Conservation (phyloP, 30 jellyfish, hydroid and myxozoan genomes). For the Phacellophora camtschatica region DNA sequence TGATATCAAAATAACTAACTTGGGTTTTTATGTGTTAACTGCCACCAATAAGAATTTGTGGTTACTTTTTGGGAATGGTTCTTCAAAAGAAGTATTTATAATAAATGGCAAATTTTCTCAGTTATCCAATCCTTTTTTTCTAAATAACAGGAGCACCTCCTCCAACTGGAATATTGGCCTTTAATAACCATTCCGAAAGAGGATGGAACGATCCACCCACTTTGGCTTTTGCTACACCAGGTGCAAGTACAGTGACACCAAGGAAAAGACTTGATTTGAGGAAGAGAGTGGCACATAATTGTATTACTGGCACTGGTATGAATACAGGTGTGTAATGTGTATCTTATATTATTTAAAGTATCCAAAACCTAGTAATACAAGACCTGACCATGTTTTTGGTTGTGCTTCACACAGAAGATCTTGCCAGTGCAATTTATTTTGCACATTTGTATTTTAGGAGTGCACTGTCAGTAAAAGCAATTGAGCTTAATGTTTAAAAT, state of each 20-base stretch:
- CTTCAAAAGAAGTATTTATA: too few relatives aligned
- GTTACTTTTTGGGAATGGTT: too few relatives aligned
- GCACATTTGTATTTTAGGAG: too few relatives aligned
- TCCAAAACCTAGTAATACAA: too few relatives aligned
- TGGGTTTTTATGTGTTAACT: too few relatives aligned
- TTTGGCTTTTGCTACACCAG: constrained; percentile 67
- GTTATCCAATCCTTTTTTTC: background rate
- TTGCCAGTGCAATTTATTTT: too few relatives aligned
- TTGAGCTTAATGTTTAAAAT: too few relatives aligned
- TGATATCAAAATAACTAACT: too few relatives aligned
- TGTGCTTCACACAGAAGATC: background rate
- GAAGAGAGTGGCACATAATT: constrained; percentile 86
- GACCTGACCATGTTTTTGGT: background rate
- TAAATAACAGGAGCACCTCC: constrained; percentile 13
- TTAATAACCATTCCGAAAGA: constrained; percentile 71
- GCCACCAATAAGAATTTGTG: too few relatives aligned
- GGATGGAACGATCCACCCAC: constrained; percentile 99
- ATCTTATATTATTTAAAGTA: background rate
- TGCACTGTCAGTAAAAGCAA: too few relatives aligned
- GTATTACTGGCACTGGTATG: constrained; percentile 44
- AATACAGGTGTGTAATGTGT: background rate
- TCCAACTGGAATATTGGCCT: constrained; percentile 41
- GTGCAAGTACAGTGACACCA: constrained; percentile 42
- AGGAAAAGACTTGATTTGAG: constrained; percentile 77
- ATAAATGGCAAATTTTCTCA: background rate